Conservation (phyloP, 2,888 invertebrate genomes). For the Homarus gammarus region DNA sequence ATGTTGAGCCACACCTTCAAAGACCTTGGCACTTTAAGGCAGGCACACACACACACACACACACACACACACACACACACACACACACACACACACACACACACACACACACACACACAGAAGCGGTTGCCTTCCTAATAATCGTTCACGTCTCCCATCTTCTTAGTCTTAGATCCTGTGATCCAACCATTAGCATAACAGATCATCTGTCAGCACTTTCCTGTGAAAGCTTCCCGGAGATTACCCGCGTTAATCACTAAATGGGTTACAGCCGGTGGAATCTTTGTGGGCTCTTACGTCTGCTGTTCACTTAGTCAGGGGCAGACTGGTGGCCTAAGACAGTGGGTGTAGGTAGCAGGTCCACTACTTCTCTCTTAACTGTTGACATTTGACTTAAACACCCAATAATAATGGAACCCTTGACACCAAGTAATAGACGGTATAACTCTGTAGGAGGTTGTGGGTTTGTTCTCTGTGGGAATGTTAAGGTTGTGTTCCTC, state of each 20-base stretch:
- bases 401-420: too few relatives aligned
- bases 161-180: conserved; percentile 12
- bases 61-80: conserved; percentile 2
- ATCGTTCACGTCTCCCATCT: background rate
- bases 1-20: too few relatives aligned
- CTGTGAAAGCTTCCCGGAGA: conserved; percentile 23
- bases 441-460: too few relatives aligned
- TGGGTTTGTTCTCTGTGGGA: too few relatives aligned
- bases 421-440: too few relatives aligned
- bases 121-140: too few relatives aligned
- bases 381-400: background rate
- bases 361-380: background rate
- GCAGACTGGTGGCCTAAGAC: background rate
- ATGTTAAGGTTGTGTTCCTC: too few relatives aligned
- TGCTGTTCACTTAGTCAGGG: background rate
- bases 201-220: conserved; percentile 30
- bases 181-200: conserved; percentile 32
- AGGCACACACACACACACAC: conserved; percentile 33
- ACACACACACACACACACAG: background rate
- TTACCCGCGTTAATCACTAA: conserved; percentile 19
- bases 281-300: background rate
- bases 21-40: too few relatives aligned
- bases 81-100: background rate
- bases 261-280: conserved; percentile 15
- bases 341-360: background rate